Conservation (phyloP, 2,888 invertebrate species). For the Phaonia tiefii region DNA sequence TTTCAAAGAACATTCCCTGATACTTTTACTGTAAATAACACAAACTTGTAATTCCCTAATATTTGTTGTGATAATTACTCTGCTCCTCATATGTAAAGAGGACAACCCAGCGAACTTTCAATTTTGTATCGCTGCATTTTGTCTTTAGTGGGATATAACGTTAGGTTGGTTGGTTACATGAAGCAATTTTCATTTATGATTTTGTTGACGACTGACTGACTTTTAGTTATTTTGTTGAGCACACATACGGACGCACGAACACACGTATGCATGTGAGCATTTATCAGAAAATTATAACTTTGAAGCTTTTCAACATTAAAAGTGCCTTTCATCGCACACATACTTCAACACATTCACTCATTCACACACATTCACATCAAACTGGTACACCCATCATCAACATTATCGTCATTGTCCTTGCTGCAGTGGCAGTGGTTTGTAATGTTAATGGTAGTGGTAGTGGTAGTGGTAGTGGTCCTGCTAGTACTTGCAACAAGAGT, state of each 20-base stretch:
- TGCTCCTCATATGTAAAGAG: neutral
- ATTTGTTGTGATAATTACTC: too few species aligned
- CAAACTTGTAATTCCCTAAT: too few species aligned
- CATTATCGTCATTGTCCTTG: neutral
- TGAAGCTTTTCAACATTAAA: conserved; percentile 62
- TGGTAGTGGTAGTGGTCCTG: neutral
- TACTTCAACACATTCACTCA: neutral
- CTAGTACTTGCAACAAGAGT: conserved; percentile 33
- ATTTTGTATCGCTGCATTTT: too few species aligned
- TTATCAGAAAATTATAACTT: conserved; percentile 64
- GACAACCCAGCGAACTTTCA: neutral
- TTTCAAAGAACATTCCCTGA: too few species aligned
- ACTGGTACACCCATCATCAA: neutral
- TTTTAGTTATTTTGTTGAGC: conserved; percentile 17
- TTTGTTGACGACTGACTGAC: conserved; percentile 24
- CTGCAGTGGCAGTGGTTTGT: neutral
- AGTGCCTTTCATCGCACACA: conserved; percentile 56
- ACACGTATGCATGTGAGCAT: conserved; percentile 49
- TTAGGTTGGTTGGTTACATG: too few species aligned
- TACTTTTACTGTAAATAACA: too few species aligned
- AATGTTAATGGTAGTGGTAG: neutral
- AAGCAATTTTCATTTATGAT: neutral
- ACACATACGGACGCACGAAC: conserved; percentile 4
- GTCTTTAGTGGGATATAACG: too few species aligned
- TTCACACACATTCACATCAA: neutral